Evolutionary conservation across 2,797 vertebrate genomes (phyloP).

Genomic region (Poeciliopsis presidionis): DNA sequence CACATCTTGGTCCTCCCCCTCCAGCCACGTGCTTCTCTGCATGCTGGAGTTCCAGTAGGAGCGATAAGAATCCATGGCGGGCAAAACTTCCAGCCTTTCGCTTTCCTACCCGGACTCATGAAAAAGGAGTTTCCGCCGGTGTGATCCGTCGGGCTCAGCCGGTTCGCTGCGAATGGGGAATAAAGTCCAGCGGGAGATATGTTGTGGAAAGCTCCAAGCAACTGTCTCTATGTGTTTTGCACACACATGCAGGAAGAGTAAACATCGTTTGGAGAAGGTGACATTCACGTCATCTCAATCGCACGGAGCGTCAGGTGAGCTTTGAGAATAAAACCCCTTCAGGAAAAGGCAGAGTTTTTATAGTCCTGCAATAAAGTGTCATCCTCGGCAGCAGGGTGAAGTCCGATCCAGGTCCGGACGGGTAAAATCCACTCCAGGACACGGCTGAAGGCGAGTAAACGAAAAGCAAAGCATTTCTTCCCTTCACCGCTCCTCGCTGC

Average conservation of each 20-base stretch:
- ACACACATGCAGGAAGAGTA: slow-evolving; percentile 59
- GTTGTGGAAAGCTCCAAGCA: slow-evolving; percentile 60
- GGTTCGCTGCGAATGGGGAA: slow-evolving; percentile 25
- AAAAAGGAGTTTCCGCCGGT: slow-evolving; percentile 24
- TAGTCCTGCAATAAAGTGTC: slow-evolving; percentile 39
- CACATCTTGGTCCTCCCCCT: slow-evolving; percentile 87
- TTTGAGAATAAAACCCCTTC: slow-evolving; percentile 34
- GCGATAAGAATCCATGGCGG: slow-evolving; percentile 89
- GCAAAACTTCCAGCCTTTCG: slow-evolving; percentile 1
- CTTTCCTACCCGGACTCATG: slow-evolving; percentile 38
- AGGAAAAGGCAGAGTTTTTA: not conserved
- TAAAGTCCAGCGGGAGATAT: slow-evolving; percentile 47
- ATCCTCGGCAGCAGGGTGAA: slow-evolving; percentile 50
- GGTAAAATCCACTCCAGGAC: slow-evolving; percentile 49
- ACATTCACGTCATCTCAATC: slow-evolving; percentile 56
- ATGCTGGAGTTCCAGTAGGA: slow-evolving; percentile 83
- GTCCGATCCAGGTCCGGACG: slow-evolving; percentile 27
- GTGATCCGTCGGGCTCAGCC: slow-evolving; percentile 27
- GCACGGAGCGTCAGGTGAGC: slow-evolving; percentile 63
- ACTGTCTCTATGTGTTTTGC: slow-evolving; percentile 72
- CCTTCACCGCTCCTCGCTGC: slow-evolving; percentile 12
- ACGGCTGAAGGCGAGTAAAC: slow-evolving; percentile 40
- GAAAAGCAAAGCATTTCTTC: slow-evolving; percentile 37
- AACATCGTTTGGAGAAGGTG: slow-evolving; percentile 62
- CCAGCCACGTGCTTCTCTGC: slow-evolving; percentile 82